phyloP scores from a whole-genome alignment of 1,140 invertebrate genomes.

The Nylanderia fulva region DNA sequence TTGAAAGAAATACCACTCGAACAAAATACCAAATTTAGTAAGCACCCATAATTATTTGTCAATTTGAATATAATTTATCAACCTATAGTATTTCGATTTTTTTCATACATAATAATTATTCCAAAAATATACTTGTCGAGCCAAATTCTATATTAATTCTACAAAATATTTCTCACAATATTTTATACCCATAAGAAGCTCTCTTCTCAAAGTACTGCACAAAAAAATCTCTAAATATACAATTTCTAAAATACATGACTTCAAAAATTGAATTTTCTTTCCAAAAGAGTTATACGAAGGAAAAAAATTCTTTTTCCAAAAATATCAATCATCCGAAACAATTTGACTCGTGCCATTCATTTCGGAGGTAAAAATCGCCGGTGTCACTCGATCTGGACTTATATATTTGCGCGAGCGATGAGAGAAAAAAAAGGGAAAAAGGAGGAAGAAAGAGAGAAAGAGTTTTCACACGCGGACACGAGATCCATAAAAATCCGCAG shows the following conservation, averaged over 20 bases:
- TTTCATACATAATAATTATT: not conserved
- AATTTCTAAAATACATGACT: too few relatives aligned
- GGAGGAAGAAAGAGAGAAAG: not conserved
- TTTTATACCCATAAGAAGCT: not conserved
- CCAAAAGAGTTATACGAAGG: not conserved
- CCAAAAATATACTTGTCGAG: not conserved
- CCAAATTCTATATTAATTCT: not conserved
- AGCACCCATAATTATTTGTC: not conserved
- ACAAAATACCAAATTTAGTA: not conserved
- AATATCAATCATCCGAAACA: not conserved
- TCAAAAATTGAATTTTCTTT: not conserved
- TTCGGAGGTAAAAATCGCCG: constrained; percentile 8
- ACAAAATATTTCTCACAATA: not conserved
- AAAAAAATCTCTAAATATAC: not conserved
- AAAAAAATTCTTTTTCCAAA: not conserved
- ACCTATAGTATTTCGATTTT: not conserved
- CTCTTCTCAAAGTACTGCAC: not conserved
- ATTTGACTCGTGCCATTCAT: constrained; percentile 8
- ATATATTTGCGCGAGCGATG: not conserved
- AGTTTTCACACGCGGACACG: constrained; percentile 27
- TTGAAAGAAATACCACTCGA: too few relatives aligned
- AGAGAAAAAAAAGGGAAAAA: not conserved
- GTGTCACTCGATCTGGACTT: constrained; percentile 7
- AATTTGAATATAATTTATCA: not conserved
- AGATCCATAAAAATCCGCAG: constrained; percentile 53